Conservation (phyloP, 2,113 vertebrate genomes). For the Apodemus speciosus region DNA sequence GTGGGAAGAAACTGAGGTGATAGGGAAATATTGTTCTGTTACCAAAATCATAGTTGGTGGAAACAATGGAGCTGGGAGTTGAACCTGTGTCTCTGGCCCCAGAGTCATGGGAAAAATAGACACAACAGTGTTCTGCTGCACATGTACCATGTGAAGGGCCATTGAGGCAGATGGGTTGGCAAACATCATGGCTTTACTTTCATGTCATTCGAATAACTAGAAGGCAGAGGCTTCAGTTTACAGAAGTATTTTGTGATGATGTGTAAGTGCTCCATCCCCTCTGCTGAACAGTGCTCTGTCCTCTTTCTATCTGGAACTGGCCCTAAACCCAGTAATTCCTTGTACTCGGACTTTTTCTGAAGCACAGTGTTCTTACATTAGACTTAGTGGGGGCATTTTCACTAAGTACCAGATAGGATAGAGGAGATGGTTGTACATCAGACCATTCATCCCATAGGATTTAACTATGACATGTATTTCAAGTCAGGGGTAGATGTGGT, state of each 20-base stretch:
- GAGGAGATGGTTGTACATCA: not conserved
- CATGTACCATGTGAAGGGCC: fast-evolving
- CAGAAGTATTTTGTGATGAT: not conserved
- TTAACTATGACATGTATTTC: constrained; percentile 36
- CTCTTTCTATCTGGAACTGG: not conserved
- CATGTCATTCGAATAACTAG: fast-evolving
- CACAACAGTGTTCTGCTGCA: not conserved
- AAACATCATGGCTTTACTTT: not conserved
- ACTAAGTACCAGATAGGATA: not conserved
- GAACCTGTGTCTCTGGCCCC: not conserved
- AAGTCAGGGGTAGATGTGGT: constrained; percentile 21
- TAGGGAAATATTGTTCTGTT: not conserved
- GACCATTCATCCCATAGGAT: constrained; percentile 19
- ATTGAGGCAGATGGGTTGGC: not conserved
- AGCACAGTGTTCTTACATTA: not conserved
- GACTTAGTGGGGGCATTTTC: constrained; percentile 6
- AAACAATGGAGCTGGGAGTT: not conserved
- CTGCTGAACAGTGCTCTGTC: not conserved
- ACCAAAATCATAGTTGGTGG: not conserved
- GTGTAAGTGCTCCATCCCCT: not conserved
- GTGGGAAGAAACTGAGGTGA: not conserved
- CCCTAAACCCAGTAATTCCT: constrained; percentile 1
- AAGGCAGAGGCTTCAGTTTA: not conserved
- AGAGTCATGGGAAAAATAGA: not conserved
- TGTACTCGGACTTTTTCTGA: not conserved